phyloP scores from a whole-genome alignment of 1,140 invertebrate species.

The Tetraneura akinire region DNA sequence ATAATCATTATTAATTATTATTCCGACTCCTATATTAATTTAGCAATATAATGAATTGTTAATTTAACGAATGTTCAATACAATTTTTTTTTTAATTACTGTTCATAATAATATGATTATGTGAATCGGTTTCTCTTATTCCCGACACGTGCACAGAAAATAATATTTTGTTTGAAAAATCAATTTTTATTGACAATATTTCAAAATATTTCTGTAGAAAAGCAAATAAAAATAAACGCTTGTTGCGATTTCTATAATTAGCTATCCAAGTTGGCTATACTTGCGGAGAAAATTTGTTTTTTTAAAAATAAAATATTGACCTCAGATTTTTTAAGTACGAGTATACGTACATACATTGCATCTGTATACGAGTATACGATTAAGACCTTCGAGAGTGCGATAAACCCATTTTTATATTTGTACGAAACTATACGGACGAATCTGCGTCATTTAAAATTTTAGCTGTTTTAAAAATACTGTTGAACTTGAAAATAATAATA shows the following conservation, averaged over 20 bases:
- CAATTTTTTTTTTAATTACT: too few relatives aligned
- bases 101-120: too few relatives aligned
- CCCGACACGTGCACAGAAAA: too few relatives aligned
- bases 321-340: constrained; percentile 22
- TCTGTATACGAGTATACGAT: background rate
- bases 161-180: background rate
- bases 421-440: background rate
- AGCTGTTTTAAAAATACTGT: background rate
- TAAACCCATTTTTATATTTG: constrained; percentile 25
- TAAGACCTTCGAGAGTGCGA: constrained; percentile 31
- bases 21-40: too few relatives aligned
- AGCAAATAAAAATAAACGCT: background rate
- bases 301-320: constrained; percentile 38
- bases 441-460: constrained; percentile 16
- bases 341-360: too few relatives aligned
- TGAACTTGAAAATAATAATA: constrained; percentile 16
- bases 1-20: too few relatives aligned
- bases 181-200: background rate
- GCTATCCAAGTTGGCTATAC: constrained; percentile 31
- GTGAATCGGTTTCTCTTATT: too few relatives aligned
- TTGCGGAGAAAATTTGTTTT: background rate
- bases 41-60: too few relatives aligned
- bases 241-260: background rate
- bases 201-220: background rate
- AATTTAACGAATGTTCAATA: too few relatives aligned